Conservation (phyloP, 1,140 invertebrate species). For the silkworm (Bombyx mori) region ASM3026992v2 NC_085119.1:5840001-5840500, state of each 20-base stretch:
- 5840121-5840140: neutral
- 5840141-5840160: no score
- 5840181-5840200: neutral
- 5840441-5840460: conserved; percentile 60
- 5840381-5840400: conserved; percentile 33
- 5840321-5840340: neutral
- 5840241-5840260: neutral
- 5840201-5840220: neutral
- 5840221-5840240: neutral
- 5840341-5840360: neutral
- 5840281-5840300: neutral
- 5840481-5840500: conserved; percentile 55
- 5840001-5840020: conserved; percentile 11
- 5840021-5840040: neutral
- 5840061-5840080: neutral
- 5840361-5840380: conserved; percentile 36
- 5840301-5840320: neutral
- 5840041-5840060: neutral
- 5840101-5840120: neutral
- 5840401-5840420: conserved; percentile 54
- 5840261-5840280: neutral
- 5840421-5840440: conserved; percentile 52
- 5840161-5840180: no score
- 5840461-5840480: conserved; percentile 48
- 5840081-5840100: neutral